phyloP scores from a whole-genome alignment of 1,140 invertebrate genomes.

The Macrotrachela quadricornifera region DNA sequence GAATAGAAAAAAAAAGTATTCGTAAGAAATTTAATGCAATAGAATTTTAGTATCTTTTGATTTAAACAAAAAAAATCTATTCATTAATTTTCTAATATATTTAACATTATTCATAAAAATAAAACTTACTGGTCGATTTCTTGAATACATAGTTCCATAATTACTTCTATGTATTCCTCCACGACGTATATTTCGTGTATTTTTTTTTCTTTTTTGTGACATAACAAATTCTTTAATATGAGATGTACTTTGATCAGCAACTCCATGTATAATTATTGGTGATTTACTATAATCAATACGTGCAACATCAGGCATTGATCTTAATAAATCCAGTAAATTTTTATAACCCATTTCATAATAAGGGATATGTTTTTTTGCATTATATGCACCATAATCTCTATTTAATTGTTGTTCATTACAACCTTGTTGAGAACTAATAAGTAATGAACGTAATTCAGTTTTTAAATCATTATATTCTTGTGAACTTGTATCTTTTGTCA shows the following conservation, averaged over 20 bases:
- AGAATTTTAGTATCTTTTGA: too few species aligned
- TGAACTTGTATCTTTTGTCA: too few species aligned
- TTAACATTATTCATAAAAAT: too few species aligned
- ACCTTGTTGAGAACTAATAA: conserved; percentile 16
- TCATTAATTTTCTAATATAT: too few species aligned
- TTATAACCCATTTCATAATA: conserved; percentile 15
- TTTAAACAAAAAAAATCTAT: too few species aligned
- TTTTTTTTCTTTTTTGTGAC: conserved; percentile 11
- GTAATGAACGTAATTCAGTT: conserved; percentile 16
- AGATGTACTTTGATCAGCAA: conserved; percentile 14
- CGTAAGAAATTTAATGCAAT: too few species aligned
- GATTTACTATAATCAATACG: conserved; percentile 11
- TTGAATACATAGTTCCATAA: too few species aligned
- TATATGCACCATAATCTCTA: conserved; percentile 14
- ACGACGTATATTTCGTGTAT: too few species aligned
- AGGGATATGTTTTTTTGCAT: conserved; percentile 14
- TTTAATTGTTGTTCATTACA: conserved; percentile 14
- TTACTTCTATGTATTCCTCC: too few species aligned
- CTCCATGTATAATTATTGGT: conserved; percentile 13
- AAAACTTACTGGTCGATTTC: too few species aligned
- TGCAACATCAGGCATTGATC: conserved; percentile 16
- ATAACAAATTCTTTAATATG: conserved; percentile 19
- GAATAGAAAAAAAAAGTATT: too few species aligned
- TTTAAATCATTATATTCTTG: conserved; percentile 8
- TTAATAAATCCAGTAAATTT: conserved; percentile 14